phyloP scores from a whole-genome alignment of 2,797 vertebrate species.

The Caiman crocodilus region DNA sequence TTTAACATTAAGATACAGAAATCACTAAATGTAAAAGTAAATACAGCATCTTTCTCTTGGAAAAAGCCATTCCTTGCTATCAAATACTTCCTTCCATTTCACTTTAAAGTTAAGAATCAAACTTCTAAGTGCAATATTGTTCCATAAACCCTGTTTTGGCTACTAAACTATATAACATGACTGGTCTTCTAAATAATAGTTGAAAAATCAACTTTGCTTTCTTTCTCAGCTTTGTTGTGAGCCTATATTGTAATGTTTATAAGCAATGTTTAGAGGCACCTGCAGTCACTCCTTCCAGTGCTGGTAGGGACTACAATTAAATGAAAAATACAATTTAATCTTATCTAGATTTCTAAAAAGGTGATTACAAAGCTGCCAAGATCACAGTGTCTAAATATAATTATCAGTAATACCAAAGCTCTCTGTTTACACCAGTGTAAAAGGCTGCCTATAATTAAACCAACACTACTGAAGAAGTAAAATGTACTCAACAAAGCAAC shows the following conservation, averaged over 20 bases:
- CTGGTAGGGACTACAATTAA: neutral
- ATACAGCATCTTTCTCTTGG: neutral
- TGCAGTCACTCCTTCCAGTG: neutral
- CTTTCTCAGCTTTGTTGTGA: neutral
- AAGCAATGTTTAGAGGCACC: neutral
- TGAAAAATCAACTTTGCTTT: neutral
- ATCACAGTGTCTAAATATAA: neutral
- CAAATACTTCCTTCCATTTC: neutral
- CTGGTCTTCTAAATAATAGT: neutral
- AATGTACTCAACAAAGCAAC: neutral
- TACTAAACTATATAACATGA: neutral
- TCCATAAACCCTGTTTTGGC: neutral
- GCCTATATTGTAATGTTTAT: neutral
- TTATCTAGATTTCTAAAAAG: constrained; percentile 16
- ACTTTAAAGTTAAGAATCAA: neutral
- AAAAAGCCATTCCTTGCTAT: neutral
- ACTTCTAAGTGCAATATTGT: neutral
- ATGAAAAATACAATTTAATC: neutral
- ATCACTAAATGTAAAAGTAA: neutral
- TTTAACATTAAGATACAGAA: too few species aligned
- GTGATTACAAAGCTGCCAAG: neutral
- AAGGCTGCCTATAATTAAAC: neutral
- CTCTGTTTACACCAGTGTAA: neutral
- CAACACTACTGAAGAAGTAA: fast-evolving
- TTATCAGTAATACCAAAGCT: neutral